These are phyloP conservation scores for Cryptoblepharus egeriae DNA, from an alignment of 2,797 vertebrate genomes.

Conservation along the genomic window DNA sequence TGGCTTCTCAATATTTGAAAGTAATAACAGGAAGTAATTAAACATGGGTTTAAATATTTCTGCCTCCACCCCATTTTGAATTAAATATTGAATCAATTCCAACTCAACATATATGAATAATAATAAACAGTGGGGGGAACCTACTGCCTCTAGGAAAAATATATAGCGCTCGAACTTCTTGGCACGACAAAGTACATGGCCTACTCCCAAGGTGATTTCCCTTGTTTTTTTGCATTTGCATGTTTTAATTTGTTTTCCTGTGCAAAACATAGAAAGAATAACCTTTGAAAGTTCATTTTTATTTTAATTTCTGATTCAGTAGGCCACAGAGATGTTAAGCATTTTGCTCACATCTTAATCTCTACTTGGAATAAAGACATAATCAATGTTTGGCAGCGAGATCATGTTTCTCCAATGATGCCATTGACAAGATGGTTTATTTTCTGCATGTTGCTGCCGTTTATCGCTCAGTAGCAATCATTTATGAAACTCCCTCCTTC, in stretches of 20 bases:
- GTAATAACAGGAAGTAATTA: conserved; percentile 4
- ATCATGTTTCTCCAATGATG: neutral
- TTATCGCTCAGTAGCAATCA: conserved; percentile 3
- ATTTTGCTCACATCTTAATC: conserved; percentile 14
- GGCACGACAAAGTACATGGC: neutral
- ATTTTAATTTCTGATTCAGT: neutral
- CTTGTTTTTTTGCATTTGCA: neutral
- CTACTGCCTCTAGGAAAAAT: neutral
- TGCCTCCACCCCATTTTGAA: neutral
- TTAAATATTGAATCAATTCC: neutral
- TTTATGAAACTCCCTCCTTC: conserved; percentile 18
- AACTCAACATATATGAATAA: neutral
- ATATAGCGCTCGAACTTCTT: neutral
- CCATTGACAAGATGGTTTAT: conserved; percentile 33
- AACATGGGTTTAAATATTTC: neutral
- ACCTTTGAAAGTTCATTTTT: rapidly evolving
- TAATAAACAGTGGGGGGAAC: neutral
- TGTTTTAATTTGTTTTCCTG: conserved; percentile 31
- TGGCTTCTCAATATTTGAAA: conserved; percentile 16
- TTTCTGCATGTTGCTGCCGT: neutral
- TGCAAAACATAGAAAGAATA: neutral
- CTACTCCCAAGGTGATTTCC: neutral
- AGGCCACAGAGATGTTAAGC: neutral
- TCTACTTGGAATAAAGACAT: conserved; percentile 20
- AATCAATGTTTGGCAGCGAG: conserved; percentile 22